Percentiles rank a stretch among this genome's conserved stretches.
phyloP scores from a whole-genome alignment of 2,797 vertebrate species.

The Esox lucius region DNA sequence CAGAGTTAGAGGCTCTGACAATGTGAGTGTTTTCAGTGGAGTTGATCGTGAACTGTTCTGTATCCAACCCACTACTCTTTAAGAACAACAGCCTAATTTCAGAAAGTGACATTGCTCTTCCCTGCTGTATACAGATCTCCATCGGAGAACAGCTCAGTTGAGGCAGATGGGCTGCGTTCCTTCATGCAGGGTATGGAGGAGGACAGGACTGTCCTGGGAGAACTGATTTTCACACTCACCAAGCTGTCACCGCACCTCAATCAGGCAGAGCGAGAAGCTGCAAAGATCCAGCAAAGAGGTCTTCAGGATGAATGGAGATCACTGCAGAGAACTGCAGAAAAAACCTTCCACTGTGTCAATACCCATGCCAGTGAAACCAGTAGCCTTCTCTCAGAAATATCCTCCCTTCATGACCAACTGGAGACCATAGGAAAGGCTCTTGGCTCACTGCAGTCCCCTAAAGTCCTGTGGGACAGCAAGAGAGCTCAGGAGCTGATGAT shows the following conservation, averaged over 20 bases:
- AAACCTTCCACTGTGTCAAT: constrained; percentile 65
- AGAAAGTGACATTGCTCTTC: neutral
- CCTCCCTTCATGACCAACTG: constrained; percentile 66
- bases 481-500: constrained; percentile 63
- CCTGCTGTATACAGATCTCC: constrained; percentile 70
- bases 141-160: constrained; percentile 69
- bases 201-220: constrained; percentile 72
- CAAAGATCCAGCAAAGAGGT: constrained; percentile 68
- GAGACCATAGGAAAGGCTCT: constrained; percentile 55
- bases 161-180: constrained; percentile 72
- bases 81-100: neutral
- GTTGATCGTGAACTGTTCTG: neutral
- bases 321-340: constrained; percentile 72
- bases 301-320: constrained; percentile 78
- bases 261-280: constrained; percentile 69
- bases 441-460: constrained; percentile 33
- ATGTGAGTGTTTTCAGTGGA: constrained; percentile 73
- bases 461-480: constrained; percentile 53
- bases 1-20: constrained; percentile 77
- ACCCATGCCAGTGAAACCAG: constrained; percentile 56
- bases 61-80: too few relatives aligned
- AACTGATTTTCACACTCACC: constrained; percentile 69
- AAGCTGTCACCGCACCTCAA: constrained; percentile 70
- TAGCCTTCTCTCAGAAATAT: constrained; percentile 53
- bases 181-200: constrained; percentile 73